Evolutionary conservation across 2,797 vertebrate species (phyloP), one percentile per base, ranked within the genome.

Genomic region (Tangara arthus): DNA sequence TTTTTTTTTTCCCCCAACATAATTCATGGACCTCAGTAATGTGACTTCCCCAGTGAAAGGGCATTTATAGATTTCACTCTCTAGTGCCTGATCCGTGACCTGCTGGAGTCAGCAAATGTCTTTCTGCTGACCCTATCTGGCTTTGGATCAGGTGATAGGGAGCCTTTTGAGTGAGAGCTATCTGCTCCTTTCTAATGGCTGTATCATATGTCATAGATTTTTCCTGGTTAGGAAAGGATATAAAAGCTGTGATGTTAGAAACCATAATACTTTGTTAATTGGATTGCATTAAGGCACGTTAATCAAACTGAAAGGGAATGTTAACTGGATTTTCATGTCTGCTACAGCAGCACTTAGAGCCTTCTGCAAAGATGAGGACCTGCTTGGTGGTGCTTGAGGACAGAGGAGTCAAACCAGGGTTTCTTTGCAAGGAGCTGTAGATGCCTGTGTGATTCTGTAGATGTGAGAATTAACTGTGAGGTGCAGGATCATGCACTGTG

Each of bases 261-360:
- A 88, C 87, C 57, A 20, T 94, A 94, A 90, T 95, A 80, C 83
- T 92, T 77, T 39, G 82, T 89, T 96, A 95, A 95, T 94, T 96
- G 95, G 95, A 75, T 96, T 95, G 86, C 82, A 89, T 89, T 94
- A 79, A 92, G 95, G 94, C 68, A 50, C 12, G 41, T 95, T 95
- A 95, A 94, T 97, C 90, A 94, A 95, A 95, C 94, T 96, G 93
- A 95, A 96, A 89, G 75, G 85, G 78, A 87, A 78, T 17, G 18
- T 86, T 91, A 94, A 70, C 86, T 82, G 80, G 80, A 90, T 96
- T 95, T 87, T 94, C 50, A 13, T 44, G 78, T 93, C 95, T 97
- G 70, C 73, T 92, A 68, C 52, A 87, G 68, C 91, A 94, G 84
- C 78, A 75, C 35, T 77, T 64, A 27, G 63, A 93, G n/a, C 56